Percentiles rank a stretch among this genome's conserved stretches.
Evolutionary conservation across 1,140 invertebrate genomes (phyloP).

Genomic region (Scaptomyza montana): DNA sequence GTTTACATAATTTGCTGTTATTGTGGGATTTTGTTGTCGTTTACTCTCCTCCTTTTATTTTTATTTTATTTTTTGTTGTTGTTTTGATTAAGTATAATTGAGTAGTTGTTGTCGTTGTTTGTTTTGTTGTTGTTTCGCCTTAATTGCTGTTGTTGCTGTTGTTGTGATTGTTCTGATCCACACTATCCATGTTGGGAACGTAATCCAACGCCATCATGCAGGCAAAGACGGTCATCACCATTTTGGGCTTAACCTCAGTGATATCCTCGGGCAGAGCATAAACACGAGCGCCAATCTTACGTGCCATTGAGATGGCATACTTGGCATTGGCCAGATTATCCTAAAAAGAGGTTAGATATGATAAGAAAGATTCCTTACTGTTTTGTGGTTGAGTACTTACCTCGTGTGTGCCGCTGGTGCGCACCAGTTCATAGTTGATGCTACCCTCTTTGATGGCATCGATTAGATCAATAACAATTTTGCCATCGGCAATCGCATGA

Average conservation of each 20-base stretch:
- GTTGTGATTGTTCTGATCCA: constrained; percentile 82
- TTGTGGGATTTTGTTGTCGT: constrained; percentile 13
- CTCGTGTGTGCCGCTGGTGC: constrained; percentile 90
- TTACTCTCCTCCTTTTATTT: constrained; percentile 8
- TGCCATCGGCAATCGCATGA: constrained; percentile 91
- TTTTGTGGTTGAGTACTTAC: constrained; percentile 84
- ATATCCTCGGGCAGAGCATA: constrained; percentile 99
- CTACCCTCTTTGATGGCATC: constrained; percentile 98
- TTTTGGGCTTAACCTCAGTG: constrained; percentile 98
- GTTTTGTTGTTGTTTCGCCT: constrained; percentile 1
- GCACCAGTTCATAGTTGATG: constrained; percentile 96
- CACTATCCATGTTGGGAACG: constrained; percentile 92
- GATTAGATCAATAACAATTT: constrained; percentile 97
- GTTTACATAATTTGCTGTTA: constrained; percentile 2
- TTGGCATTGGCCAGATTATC: constrained; percentile 98
- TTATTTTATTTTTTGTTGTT: too few relatives aligned
- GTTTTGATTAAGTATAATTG: constrained; percentile 31
- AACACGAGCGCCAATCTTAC: constrained; percentile 98
- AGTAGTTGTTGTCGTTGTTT: constrained; percentile 32
- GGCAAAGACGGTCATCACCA: constrained; percentile 99
- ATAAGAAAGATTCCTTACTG: too few relatives aligned
- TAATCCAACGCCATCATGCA: constrained; percentile 99
- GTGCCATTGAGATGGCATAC: constrained; percentile 98
- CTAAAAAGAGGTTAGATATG: constrained; percentile 85
- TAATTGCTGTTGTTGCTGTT: constrained; percentile 69